phyloP scores from a whole-genome alignment of 2,888 invertebrate species.

The Diadegma fenestrale region DNA sequence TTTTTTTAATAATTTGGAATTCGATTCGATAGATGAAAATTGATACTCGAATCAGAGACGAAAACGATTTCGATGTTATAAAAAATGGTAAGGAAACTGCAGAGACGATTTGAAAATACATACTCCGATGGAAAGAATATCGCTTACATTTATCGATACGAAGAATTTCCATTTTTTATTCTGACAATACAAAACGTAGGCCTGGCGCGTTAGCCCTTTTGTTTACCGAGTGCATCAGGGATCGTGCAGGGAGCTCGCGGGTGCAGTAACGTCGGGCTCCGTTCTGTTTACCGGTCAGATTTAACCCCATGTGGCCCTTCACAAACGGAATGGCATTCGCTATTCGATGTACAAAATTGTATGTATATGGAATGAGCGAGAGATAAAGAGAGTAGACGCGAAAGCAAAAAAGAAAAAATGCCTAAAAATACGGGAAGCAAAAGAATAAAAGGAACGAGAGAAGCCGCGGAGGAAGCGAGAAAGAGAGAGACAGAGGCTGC shows the following conservation, averaged over 20 bases:
- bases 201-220: constrained; percentile 64
- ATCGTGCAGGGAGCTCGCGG: constrained; percentile 53
- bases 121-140: not conserved
- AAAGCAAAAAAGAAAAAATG: not conserved
- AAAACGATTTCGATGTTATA: too few species aligned
- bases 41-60: too few species aligned
- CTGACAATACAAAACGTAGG: constrained; percentile 47
- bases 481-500: constrained; percentile 63
- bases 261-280: constrained; percentile 26
- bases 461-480: not conserved
- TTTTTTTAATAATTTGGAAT: too few species aligned
- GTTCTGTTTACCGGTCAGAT: constrained; percentile 6
- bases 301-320: constrained; percentile 67
- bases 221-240: constrained; percentile 46
- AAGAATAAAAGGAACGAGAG: constrained; percentile 39
- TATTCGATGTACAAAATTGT: constrained; percentile 63
- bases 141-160: not conserved
- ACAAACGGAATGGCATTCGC: constrained; percentile 72
- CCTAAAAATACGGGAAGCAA: constrained; percentile 9
- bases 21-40: too few species aligned
- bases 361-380: constrained; percentile 31
- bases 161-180: not conserved
- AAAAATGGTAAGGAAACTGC: too few species aligned
- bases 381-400: constrained; percentile 32
- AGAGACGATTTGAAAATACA: not conserved